Evolutionary conservation across 2,888 invertebrate species (phyloP), one percentile per base, ranked within the genome.

Genomic region (Coenonympha glycerion): DNA sequence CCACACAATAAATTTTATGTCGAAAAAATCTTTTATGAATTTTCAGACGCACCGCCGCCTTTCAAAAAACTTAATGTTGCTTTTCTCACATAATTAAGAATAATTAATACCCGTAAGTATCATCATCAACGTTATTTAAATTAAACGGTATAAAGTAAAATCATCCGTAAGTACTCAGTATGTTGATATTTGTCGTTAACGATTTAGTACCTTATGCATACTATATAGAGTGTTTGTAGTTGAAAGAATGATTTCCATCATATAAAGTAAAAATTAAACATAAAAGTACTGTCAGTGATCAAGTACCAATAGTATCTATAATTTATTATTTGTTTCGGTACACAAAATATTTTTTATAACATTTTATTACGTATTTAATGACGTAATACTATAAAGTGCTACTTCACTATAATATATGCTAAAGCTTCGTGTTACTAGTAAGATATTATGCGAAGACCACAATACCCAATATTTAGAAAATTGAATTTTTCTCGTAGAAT

Each of bases 1-100:
- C 83, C 84, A 72, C 82, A 83, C 76, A 82, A 80, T 75, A 74
- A 78, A 76, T 69, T 72, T 70, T 63, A 66, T 60, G 61, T 60
- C 61, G 62, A 65, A 69, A 68, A 69, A 63, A 65, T 66, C 69
- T 69, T 64, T 65, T 64, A 70, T 68, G 65, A 68, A 68, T 66
- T 69, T 62, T 62, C 49, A 55, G 56, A 57, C 56, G 56, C 30
- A 52, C 55, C 54, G 54, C 55, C 54, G 56, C 56, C 57, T 57
- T 57, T 59, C 24, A 52, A 57, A 53, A 52, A 58, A 51, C 46
- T 49, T 58, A 55, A 57, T 55, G 50, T 46, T 50, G 52, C 50
- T 57, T 56, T 57, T 55, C 52, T 30, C 55, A 55, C 55, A 57
- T 47, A 57, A 55, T 58, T 58, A 53, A 56, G 47, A 53, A 49